Percentiles rank a stretch among this genome's conserved stretches.
Evolutionary conservation across 2,797 vertebrate species (phyloP).

Genomic region (Otus scops): DNA sequence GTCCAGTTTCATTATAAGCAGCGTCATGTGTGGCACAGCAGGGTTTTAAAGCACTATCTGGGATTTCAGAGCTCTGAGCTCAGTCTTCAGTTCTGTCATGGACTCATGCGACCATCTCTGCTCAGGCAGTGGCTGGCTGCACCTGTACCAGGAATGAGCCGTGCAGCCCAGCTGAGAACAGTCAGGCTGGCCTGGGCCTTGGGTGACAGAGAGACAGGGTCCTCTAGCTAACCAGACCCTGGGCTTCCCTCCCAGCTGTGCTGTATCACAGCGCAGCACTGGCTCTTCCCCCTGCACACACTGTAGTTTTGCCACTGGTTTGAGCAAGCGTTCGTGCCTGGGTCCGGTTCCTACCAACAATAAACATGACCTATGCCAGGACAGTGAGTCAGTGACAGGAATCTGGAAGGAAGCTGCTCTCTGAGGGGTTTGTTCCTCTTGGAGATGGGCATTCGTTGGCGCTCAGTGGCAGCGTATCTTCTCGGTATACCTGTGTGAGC

Average conservation of each 20-base stretch:
- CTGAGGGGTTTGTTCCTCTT: background rate
- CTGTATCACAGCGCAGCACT: background rate
- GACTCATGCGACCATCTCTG: background rate
- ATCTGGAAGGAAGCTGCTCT: background rate
- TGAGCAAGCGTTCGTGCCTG: background rate
- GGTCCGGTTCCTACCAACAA: background rate
- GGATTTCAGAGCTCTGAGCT: background rate
- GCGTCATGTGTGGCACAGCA: background rate
- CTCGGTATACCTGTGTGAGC: background rate
- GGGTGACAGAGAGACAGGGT: background rate
- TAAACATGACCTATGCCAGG: background rate
- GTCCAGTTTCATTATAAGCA: background rate
- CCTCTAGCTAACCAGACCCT: background rate
- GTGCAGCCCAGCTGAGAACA: background rate
- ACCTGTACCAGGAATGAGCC: background rate
- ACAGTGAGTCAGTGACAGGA: background rate
- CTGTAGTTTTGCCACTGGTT: background rate
- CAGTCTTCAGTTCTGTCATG: background rate
- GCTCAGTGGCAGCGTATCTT: background rate
- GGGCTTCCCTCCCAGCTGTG: background rate
- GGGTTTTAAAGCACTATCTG: background rate
- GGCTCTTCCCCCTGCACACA: background rate
- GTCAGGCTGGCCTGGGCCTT: background rate
- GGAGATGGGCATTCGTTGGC: rapidly evolving
- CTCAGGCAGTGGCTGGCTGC: background rate